Conservation (phyloP, 1,140 invertebrate genomes). For the Psix sp. region DNA sequence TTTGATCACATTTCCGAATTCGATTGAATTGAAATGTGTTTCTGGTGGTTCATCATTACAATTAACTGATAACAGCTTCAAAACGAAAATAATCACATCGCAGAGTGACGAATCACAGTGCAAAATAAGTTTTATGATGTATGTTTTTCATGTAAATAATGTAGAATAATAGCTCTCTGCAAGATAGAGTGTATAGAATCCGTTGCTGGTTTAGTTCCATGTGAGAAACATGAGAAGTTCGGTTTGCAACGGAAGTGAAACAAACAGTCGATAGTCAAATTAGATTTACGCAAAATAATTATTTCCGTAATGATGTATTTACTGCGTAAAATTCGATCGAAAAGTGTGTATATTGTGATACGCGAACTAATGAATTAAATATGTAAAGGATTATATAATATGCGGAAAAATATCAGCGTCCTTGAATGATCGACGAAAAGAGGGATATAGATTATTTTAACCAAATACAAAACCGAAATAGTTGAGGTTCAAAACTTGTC, state of each 20-base stretch:
- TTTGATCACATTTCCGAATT: too few relatives aligned
- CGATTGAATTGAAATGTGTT: too few relatives aligned
- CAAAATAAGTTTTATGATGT: slow-evolving; percentile 44
- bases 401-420: slow-evolving; percentile 45
- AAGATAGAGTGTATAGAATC: slow-evolving; percentile 55
- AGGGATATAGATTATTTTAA: slow-evolving; percentile 64
- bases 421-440: slow-evolving; percentile 41
- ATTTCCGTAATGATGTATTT: slow-evolving; percentile 60
- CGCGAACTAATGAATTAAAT: slow-evolving; percentile 63
- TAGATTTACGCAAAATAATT: slow-evolving; percentile 53
- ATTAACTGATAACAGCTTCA: not conserved
- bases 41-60: too few relatives aligned
- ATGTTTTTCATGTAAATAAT: slow-evolving; percentile 67
- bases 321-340: slow-evolving; percentile 57
- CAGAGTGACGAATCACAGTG: slow-evolving; percentile 19
- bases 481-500: slow-evolving; percentile 56
- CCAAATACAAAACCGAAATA: slow-evolving; percentile 61
- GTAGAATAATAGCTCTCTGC: slow-evolving; percentile 63
- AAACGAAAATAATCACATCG: slow-evolving; percentile 9
- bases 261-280: slow-evolving; percentile 56
- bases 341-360: slow-evolving; percentile 69
- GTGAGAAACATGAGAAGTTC: slow-evolving; percentile 1
- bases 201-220: slow-evolving; percentile 5
- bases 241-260: slow-evolving; percentile 34
- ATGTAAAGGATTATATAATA: slow-evolving; percentile 65